phyloP scores from a whole-genome alignment of 2,113 vertebrate genomes.

The Pungitius pungitius region DNA sequence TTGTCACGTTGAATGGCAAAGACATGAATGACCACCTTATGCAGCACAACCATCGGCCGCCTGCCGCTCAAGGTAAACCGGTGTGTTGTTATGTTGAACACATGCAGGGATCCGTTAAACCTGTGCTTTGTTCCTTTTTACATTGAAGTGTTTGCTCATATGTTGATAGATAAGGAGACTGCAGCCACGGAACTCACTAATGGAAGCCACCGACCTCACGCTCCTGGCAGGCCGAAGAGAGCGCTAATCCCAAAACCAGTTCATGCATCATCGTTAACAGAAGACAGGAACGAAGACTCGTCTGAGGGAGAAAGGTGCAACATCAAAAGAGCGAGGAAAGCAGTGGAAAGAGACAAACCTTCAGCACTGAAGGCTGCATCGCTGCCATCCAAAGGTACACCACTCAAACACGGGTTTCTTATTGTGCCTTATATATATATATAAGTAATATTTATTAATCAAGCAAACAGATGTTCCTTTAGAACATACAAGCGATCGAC shows the following conservation, averaged over 20 bases:
- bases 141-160: not conserved
- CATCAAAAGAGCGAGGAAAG: constrained; percentile 18
- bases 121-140: not conserved
- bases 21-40: constrained; percentile 81
- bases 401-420: not conserved
- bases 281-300: constrained; percentile 1
- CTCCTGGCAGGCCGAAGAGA: constrained; percentile 39
- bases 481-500: not conserved
- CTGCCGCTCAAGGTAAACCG: constrained; percentile 28
- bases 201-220: not conserved
- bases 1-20: constrained; percentile 80
- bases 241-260: constrained; percentile 30
- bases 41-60: constrained; percentile 60
- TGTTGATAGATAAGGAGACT: constrained; percentile 29
- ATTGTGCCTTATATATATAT: not conserved
- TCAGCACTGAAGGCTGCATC: constrained; percentile 2
- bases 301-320: not conserved
- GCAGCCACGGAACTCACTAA: not conserved
- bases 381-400: constrained; percentile 64
- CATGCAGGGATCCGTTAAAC: not conserved
- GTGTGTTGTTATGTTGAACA: not conserved
- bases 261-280: not conserved
- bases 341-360: not conserved
- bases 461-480: not conserved
- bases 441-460: not conserved